Base-by-base conservation (phyloP, 1,140 invertebrate genomes). In the Potamilus streckersoni region DNA sequence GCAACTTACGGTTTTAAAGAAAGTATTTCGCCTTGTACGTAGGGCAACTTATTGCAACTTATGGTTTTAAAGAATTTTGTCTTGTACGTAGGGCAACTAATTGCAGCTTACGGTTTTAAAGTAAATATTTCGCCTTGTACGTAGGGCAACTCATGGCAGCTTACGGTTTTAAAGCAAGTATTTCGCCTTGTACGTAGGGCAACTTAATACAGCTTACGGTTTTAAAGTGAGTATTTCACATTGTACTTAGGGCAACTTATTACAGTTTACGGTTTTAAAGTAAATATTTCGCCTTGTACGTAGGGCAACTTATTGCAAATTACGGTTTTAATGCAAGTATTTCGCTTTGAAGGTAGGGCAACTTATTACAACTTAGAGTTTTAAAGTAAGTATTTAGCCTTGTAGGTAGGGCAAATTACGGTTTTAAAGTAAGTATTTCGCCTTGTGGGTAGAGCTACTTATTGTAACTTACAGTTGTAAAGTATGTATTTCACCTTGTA, bases 71-170 rank as follows among this genome's bases (percentile, higher is more conserved):
- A 38, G 38, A 2, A 38, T 38, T 38, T 38, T 8, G 38, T 38
- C 38, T 6, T 4, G 38, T 38, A 38, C 23, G 0, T 23, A 23
- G 15, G 82, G 82, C 15, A 84, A 78, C 49, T 58, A 72, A 13
- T 67, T 85, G n/a, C 83, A 84, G 65, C 76, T 85, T 16, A 84
- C 82, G 1, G 62, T 85, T 13, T 58, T 79, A 58, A 81, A 78
- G 84, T 85, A 73, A 79, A 78, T 75, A 49, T 65, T n/a, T 27
- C 27, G 27, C n/a, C n/a, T n/a, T n/a, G n/a, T n/a, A n/a, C n/a
- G n/a, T n/a, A n/a, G n/a, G n/a, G n/a, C n/a, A n/a, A n/a, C 31
- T 6, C 6, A 38, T 38, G 2, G 31, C 31, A 38, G 6, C 31
- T 38, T 38, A 38, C 31, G 2, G 31, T 85, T 38, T 38, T 38